Evolutionary conservation across 2,888 invertebrate species (phyloP), one percentile per base, ranked within the genome.

Genomic region (Brachyptera risi): DNA sequence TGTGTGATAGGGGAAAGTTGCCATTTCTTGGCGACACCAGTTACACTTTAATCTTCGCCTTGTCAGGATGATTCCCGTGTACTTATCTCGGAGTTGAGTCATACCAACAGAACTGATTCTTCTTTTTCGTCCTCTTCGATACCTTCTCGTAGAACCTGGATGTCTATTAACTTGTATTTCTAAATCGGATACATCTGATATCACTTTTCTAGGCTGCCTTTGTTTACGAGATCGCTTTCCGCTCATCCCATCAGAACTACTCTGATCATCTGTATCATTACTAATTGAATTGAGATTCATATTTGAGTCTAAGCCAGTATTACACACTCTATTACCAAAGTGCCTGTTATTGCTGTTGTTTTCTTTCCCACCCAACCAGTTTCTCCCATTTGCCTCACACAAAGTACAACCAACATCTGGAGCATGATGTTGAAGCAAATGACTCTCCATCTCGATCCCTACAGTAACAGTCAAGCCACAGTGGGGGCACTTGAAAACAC

Each of bases 221-320:
- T 81, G 81, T 68, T 81, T 81, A 44, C 81, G 73, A 3, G 77
- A 73, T 56, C 79, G 74, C 50, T 73, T 73, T 2, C 49, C 60
- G 15, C 40, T 44, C 9, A 21, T 42, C 44, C 56, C 60, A 27
- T 60, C 60, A 21, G 23, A 23, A 54, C 60, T 54, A 44, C 51
- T 61, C 51, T 38, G 54, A 38, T 56, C 60, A 35, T 60, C 60
- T 13, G 21, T 26, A 19, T 23, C 17, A 26, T 23, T 17, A 19
- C 27, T 17, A 2, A 26, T 17, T 26, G 19, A n/a, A 15, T 13
- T n/a, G 31, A 57, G 62, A 56, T 60, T 63, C 60, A 63, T 63
- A 19, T 59, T 60, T 40, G 65, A 59, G 40, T 63, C 63, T 40
- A 31, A 31, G 31, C 11, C 31, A 5, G 58, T 62, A 26, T 56